Evolutionary conservation across 30 jellyfish, hydroid and myxozoan genomes (phyloP).

Genomic region (Mastigias papua): DNA sequence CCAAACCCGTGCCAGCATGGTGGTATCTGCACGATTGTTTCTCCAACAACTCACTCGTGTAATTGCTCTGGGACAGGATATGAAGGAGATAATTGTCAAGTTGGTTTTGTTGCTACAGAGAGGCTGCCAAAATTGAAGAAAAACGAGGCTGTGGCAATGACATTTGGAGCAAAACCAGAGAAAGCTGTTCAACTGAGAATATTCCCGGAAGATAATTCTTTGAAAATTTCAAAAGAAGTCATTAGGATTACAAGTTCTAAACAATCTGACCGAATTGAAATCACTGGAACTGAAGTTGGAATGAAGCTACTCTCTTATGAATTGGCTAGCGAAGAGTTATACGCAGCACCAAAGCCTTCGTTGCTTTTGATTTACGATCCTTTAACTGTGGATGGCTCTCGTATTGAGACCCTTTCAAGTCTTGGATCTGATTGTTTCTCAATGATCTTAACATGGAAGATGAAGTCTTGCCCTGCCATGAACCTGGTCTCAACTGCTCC

Average conservation of each 20-base stretch:
- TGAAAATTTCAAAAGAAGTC: slow-evolving; percentile 37
- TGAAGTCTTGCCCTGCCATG: slow-evolving; percentile 19
- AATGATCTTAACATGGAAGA: slow-evolving; percentile 5
- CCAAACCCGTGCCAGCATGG: slow-evolving; percentile 91
- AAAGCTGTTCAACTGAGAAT: slow-evolving; percentile 20
- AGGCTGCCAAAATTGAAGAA: slow-evolving; percentile 65
- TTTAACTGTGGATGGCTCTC: neutral
- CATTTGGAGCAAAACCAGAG: slow-evolving; percentile 58
- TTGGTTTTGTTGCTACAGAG: slow-evolving; percentile 57
- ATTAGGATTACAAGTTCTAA: slow-evolving; percentile 14
- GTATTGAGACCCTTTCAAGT: slow-evolving; percentile 25
- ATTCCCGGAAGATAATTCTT: slow-evolving; percentile 66
- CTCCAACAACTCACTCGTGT: slow-evolving; percentile 69
- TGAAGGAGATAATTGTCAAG: slow-evolving; percentile 73
- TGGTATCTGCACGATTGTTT: slow-evolving; percentile 81
- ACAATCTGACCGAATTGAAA: slow-evolving; percentile 19
- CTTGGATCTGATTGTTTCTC: slow-evolving; percentile 64
- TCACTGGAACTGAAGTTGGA: slow-evolving; percentile 57
- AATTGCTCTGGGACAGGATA: slow-evolving; percentile 91
- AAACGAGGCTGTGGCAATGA: slow-evolving; percentile 23
- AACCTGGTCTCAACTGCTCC: slow-evolving; percentile 56
- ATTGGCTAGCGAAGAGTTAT: slow-evolving; percentile 40
- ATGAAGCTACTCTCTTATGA: slow-evolving; percentile 62
- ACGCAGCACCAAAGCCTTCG: slow-evolving; percentile 34
- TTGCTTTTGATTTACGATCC: slow-evolving; percentile 67